These are phyloP conservation scores for Proisotoma minuta DNA, from an alignment of 2,888 invertebrate genomes.

Conservation along the genomic window DNA sequence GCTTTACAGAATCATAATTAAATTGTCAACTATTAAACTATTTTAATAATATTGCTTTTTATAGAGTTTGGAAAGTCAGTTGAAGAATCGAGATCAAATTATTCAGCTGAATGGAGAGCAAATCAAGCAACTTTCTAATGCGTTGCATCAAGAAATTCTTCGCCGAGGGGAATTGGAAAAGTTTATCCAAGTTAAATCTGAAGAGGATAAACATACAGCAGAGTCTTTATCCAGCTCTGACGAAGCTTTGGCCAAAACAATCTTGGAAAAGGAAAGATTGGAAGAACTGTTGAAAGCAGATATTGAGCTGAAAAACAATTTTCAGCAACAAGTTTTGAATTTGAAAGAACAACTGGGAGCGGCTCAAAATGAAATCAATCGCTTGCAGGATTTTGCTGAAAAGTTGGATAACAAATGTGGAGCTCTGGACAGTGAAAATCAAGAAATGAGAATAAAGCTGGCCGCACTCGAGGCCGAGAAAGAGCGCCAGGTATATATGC, in stretches of 20 bases:
- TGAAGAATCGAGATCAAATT: not conserved
- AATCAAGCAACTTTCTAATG: constrained; percentile 13
- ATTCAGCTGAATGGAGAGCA: not conserved
- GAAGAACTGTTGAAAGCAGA: constrained; percentile 6
- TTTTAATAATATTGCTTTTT: not conserved
- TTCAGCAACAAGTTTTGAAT: not conserved
- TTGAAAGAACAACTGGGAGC: not conserved
- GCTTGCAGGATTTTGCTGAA: not conserved
- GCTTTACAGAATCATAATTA: no score
- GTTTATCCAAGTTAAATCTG: not conserved
- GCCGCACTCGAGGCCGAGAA: constrained; percentile 27
- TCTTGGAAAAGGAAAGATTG: constrained; percentile 2
- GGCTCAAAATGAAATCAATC: not conserved
- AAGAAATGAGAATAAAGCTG: constrained; percentile 11
- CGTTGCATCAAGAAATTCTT: constrained; percentile 1
- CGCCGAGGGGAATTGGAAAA: constrained; percentile 20
- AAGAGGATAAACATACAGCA: not conserved
- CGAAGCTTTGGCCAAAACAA: constrained; percentile 16
- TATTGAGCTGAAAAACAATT: not conserved
- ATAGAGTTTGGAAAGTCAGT: not conserved
- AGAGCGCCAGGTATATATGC: constrained; percentile 10
- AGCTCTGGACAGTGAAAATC: not conserved
- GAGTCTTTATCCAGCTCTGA: constrained; percentile 15
- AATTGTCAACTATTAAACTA: no score
- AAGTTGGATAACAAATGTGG: not conserved